Percentiles rank a stretch among this genome's conserved stretches.
These are phyloP conservation scores for Upupa epops DNA, from an alignment of 2,113 vertebrate genomes.

Conservation along the genomic window DNA sequence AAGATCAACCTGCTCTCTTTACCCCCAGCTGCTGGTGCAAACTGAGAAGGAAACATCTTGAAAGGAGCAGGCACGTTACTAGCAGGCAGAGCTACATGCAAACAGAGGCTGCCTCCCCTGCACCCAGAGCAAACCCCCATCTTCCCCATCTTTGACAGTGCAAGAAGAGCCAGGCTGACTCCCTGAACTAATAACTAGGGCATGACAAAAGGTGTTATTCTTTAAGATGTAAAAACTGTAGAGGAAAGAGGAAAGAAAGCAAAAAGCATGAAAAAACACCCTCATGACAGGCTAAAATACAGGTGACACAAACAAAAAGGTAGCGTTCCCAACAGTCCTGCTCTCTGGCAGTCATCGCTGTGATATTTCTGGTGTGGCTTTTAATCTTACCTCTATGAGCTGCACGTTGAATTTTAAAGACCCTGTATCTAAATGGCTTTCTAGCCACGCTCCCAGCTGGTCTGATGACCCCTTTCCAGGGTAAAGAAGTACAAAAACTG, in stretches of 20 bases:
- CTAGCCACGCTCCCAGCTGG: too few relatives aligned
- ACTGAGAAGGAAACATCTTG: not conserved
- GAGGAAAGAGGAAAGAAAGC: not conserved
- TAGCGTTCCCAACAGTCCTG: not conserved
- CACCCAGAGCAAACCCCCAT: not conserved
- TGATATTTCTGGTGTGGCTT: not conserved
- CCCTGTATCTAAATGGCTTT: not conserved
- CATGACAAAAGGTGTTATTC: not conserved
- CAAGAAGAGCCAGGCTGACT: not conserved
- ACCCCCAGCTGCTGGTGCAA: not conserved
- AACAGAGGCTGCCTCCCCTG: not conserved
- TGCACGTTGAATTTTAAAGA: not conserved
- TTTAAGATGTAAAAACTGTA: not conserved
- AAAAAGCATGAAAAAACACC: not conserved
- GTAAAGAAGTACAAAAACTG: not conserved
- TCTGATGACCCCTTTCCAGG: rapidly evolving
- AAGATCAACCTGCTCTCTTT: not conserved
- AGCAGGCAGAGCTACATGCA: rapidly evolving
- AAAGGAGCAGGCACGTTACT: not conserved
- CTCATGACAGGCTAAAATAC: not conserved
- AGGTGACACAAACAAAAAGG: not conserved
- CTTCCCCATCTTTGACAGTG: rapidly evolving
- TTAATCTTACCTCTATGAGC: not conserved
- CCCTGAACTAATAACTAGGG: not conserved
- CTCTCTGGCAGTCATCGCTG: not conserved